Evolutionary conservation across 2,797 vertebrate species (phyloP).

Genomic region (Garrulus glandarius): DNA sequence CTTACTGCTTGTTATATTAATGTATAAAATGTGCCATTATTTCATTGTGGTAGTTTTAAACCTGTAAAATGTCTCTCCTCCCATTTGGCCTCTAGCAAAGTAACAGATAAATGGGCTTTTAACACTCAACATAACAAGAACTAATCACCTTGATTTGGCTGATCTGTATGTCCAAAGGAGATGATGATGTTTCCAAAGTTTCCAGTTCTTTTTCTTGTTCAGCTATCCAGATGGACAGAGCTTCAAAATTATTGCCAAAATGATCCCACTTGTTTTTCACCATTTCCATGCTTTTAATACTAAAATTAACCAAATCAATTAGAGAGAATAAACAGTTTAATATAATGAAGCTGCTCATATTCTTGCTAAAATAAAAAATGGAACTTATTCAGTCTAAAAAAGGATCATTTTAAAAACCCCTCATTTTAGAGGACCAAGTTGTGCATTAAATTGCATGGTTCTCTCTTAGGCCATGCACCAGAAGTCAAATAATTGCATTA

Average conservation of each 20-base stretch:
- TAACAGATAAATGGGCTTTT: background rate
- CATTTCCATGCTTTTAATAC: conserved; percentile 89
- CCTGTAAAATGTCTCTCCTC: background rate
- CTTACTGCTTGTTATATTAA: conserved; percentile 14
- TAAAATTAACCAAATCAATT: conserved; percentile 83
- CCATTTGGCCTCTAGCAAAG: background rate
- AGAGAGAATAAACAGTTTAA: conserved; percentile 73
- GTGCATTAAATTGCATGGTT: background rate
- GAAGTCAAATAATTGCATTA: background rate
- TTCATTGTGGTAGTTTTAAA: background rate
- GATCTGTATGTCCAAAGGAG: conserved; percentile 85
- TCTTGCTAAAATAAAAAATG: conserved; percentile 14
- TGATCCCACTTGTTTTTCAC: conserved; percentile 91
- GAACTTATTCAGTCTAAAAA: background rate
- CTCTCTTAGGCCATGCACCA: background rate
- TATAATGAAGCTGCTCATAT: conserved; percentile 27
- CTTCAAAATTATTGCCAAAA: conserved; percentile 88
- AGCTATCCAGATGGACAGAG: conserved; percentile 89
- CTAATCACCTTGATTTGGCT: conserved; percentile 86
- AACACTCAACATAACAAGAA: conserved; percentile 64
- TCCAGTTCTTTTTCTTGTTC: conserved; percentile 89
- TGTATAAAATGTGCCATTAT: background rate
- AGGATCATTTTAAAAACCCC: background rate
- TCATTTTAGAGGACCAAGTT: background rate
- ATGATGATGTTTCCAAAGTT: conserved; percentile 78